Evolutionary conservation across 2,113 vertebrate genomes (phyloP), one percentile per base, ranked within the genome.

Genomic region (Chloebia gouldiae): DNA sequence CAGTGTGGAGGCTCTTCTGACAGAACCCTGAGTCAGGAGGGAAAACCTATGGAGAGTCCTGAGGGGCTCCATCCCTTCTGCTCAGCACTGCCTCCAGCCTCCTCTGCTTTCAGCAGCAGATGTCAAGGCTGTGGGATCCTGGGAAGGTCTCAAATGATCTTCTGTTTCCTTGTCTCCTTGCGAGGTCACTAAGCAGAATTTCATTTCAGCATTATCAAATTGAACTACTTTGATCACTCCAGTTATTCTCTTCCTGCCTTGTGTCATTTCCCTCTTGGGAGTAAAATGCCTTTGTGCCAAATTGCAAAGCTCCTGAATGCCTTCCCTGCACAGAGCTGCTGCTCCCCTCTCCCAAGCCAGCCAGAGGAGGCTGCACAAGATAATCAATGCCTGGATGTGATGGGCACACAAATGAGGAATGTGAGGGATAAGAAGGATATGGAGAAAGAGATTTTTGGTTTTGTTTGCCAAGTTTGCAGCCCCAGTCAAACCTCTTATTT

Each of bases 351-450:
- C 66, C 69, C 66, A 31, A 56, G 37, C 33, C 96, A 91, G 89
- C 20, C 89, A 91, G 90, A 75, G 65, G 44, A 94, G 85, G 51
- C 90, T 90, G 85, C 92, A 90, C 53, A 39, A 69, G 66, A 39
- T 77, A 93, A 95, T 96, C 93, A 88, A 88, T 96, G 81, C 20
- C 85, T 86, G 70, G 90, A 96, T 96, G 90, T 93, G 95, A 82
- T 59, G n/a, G 76, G 92, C 88, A 94, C 63, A 77, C 88, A 94
- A 90, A 95, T 93, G 75, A 92, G 78, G 63, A 79, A 15, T 16
- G 44, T 45, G 33, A 82, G 70, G 23, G 35, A 45, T 79, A 35
- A 79, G 35, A 60, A 77, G 35, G 30, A 72, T 65, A 65, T 11
- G 8, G 28, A 96, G 73, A 90, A 84, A 89, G 49, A 77, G 17